Evolutionary conservation across 2,113 vertebrate genomes (phyloP).

Genomic region (Gulo gulo): DNA sequence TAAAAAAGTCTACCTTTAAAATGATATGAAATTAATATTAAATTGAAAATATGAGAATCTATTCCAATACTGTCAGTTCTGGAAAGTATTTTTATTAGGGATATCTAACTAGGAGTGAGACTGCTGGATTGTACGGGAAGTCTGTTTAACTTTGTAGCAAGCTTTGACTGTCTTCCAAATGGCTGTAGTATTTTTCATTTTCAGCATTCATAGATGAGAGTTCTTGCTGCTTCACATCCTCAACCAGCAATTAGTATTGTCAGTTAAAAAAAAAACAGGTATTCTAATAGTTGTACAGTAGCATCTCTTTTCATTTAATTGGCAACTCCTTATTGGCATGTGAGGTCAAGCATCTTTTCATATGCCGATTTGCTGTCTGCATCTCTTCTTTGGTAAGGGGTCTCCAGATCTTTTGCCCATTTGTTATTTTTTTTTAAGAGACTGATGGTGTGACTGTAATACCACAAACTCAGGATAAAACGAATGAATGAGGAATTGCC

Average conservation of each 20-base stretch:
- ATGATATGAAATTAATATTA: neutral
- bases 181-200: neutral
- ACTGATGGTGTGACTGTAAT: neutral
- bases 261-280: neutral
- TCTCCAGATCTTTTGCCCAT: neutral
- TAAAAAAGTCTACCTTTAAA: neutral
- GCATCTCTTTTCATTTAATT: neutral
- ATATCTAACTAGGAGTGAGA: neutral
- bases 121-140: neutral
- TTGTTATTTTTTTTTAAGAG: neutral
- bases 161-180: neutral
- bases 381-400: neutral
- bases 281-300: neutral
- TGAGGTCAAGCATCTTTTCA: neutral
- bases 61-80: neutral
- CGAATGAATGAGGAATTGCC: neutral
- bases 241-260: neutral
- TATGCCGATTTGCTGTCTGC: neutral
- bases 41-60: constrained; percentile 29
- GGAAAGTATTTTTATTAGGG: neutral
- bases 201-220: neutral
- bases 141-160: neutral
- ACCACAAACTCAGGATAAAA: neutral
- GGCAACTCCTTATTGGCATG: neutral
- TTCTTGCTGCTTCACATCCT: neutral